phyloP scores from a whole-genome alignment of 2,113 vertebrate genomes.

The Myrmophylax atrothorax region DNA sequence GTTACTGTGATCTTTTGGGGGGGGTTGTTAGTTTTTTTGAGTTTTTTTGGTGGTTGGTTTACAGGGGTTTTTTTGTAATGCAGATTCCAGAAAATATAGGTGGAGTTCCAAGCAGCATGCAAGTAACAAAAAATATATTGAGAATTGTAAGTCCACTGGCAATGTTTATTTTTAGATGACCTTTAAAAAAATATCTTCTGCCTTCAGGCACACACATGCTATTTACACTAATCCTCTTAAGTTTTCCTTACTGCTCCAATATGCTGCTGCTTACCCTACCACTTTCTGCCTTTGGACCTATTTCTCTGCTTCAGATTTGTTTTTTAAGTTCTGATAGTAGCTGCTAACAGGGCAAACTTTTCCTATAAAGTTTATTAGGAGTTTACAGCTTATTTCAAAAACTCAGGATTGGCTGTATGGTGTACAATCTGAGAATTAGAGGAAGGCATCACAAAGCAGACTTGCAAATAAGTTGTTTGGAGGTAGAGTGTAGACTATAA shows the following conservation, averaged over 20 bases:
- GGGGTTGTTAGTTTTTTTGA: too few species aligned
- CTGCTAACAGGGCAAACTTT: neutral
- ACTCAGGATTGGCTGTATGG: neutral
- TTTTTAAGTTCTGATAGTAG: neutral
- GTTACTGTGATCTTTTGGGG: too few species aligned
- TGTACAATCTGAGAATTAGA: neutral
- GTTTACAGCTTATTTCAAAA: neutral
- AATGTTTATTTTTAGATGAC: conserved; percentile 1
- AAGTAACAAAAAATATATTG: neutral
- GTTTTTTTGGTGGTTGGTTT: too few species aligned
- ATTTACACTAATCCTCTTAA: conserved; percentile 45
- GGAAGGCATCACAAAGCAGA: neutral
- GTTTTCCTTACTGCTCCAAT: neutral
- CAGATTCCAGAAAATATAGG: neutral
- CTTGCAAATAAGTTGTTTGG: neutral
- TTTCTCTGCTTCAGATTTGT: neutral
- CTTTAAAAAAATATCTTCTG: conserved; percentile 42
- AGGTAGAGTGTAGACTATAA: neutral
- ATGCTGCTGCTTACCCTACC: neutral
- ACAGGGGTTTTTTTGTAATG: neutral
- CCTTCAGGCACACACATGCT: conserved; percentile 5
- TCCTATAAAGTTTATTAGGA: neutral
- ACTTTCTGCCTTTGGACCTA: neutral
- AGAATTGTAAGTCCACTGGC: neutral
- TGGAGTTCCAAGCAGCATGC: neutral